These are phyloP conservation scores for Pelagia noctiluca DNA, from an alignment of 30 jellyfish, hydroid and myxozoan genomes.

Conservation along the genomic window DNA sequence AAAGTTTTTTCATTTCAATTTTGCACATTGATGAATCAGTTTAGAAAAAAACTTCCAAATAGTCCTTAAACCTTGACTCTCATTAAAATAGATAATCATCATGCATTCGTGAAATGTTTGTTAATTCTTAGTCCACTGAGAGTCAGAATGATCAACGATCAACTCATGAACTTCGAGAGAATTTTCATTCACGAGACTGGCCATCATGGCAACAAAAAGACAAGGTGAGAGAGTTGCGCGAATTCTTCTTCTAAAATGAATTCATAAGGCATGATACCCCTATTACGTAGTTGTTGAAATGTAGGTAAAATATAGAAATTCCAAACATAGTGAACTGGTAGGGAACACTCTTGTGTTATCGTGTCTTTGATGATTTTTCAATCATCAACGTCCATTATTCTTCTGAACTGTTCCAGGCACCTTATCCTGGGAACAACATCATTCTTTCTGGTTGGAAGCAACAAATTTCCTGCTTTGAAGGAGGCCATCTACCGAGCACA, in stretches of 20 bases:
- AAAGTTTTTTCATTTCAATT: neutral
- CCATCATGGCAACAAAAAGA: constrained; percentile 63
- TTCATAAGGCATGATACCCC: neutral
- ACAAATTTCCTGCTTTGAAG: constrained; percentile 52
- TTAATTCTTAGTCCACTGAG: constrained; percentile 35
- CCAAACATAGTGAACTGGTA: too few species aligned
- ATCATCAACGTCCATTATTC: neutral
- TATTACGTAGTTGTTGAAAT: neutral
- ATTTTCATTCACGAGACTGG: constrained; percentile 61
- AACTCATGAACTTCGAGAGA: constrained; percentile 63
- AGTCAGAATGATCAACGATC: constrained; percentile 52
- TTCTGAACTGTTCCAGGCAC: constrained; percentile 16
- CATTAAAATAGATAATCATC: neutral
- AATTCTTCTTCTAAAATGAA: neutral
- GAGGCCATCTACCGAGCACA: constrained; percentile 64
- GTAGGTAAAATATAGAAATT: too few species aligned
- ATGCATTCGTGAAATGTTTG: neutral
- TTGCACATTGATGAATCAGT: neutral
- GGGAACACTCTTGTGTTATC: too few species aligned
- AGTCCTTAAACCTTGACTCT: neutral
- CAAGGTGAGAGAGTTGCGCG: constrained; percentile 14
- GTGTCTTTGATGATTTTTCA: too few species aligned
- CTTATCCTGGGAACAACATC: constrained; percentile 63
- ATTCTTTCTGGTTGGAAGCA: constrained; percentile 40
- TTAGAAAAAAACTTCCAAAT: neutral